phyloP scores from a whole-genome alignment of 2,113 vertebrate species.

The Ifrita kowaldi region DNA sequence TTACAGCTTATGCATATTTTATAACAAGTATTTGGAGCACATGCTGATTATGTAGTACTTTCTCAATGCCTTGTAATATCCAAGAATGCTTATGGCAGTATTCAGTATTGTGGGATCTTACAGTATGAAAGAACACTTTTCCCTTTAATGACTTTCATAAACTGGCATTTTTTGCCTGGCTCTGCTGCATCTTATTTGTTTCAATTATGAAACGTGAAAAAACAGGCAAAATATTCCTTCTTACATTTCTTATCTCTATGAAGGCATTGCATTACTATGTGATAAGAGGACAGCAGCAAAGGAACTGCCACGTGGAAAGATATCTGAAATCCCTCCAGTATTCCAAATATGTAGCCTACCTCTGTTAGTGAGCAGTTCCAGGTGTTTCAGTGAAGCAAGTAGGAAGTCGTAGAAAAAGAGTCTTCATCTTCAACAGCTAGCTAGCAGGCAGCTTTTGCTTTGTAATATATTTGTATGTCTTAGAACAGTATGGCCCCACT shows the following conservation, averaged over 20 bases:
- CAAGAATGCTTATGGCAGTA: slow-evolving; percentile 28
- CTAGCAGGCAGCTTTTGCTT: background rate
- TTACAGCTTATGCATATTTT: slow-evolving; percentile 66
- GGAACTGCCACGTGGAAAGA: background rate
- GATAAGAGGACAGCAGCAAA: background rate
- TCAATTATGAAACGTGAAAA: slow-evolving; percentile 17
- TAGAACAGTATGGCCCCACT: background rate
- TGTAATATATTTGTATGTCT: background rate
- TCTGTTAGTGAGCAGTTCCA: background rate
- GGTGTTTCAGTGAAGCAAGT: background rate
- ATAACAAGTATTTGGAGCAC: slow-evolving; percentile 48
- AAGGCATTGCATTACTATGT: background rate
- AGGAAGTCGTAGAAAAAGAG: background rate
- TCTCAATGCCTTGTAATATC: background rate
- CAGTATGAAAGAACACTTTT: background rate
- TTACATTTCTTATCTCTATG: background rate
- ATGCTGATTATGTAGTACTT: slow-evolving; percentile 11
- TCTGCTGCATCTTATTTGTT: background rate
- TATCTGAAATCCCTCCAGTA: background rate
- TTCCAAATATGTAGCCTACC: background rate
- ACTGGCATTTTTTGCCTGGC: background rate
- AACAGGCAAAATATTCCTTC: background rate
- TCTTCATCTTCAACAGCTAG: background rate
- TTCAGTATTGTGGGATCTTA: background rate
- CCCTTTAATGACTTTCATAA: background rate